Percentiles rank a stretch among this genome's conserved stretches.
Conservation (phyloP, 2,113 vertebrate genomes). For the Pimephales promelas region DNA sequence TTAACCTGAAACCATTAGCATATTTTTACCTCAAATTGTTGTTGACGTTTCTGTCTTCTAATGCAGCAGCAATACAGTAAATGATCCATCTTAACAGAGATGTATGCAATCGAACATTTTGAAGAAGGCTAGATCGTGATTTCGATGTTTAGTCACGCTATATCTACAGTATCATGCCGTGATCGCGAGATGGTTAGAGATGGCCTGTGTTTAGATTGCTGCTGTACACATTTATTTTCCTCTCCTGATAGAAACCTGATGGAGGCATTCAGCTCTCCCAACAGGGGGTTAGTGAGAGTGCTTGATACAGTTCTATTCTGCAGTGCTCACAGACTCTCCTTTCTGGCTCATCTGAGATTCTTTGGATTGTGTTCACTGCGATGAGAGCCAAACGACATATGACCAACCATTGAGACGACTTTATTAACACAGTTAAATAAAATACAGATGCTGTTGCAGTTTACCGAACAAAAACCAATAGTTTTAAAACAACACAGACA, state of each 20-base stretch:
- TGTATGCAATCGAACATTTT: conserved; percentile 18
- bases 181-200: conserved; percentile 9
- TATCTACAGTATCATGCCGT: background rate
- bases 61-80: conserved; percentile 31
- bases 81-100: conserved; percentile 16
- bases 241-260: conserved; percentile 42
- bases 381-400: conserved; percentile 44
- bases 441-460: background rate
- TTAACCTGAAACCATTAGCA: conserved; percentile 74
- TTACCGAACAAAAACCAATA: background rate
- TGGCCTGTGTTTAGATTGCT: conserved; percentile 37
- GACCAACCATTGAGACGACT: background rate
- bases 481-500: background rate
- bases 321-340: conserved; percentile 34
- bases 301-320: conserved; percentile 37
- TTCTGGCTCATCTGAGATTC: conserved; percentile 50
- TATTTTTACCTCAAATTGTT: conserved; percentile 63
- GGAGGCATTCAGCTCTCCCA: conserved; percentile 40
- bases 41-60: conserved; percentile 46
- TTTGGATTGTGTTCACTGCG: conserved; percentile 3
- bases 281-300: conserved; percentile 43
- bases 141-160: background rate
- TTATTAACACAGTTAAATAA: conserved; percentile 5
- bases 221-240: conserved; percentile 40
- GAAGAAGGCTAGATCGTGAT: background rate